Percentiles rank a stretch among this genome's conserved stretches.
Evolutionary conservation across 2,797 vertebrate species (phyloP).

Genomic region (Furcifer pardalis): DNA sequence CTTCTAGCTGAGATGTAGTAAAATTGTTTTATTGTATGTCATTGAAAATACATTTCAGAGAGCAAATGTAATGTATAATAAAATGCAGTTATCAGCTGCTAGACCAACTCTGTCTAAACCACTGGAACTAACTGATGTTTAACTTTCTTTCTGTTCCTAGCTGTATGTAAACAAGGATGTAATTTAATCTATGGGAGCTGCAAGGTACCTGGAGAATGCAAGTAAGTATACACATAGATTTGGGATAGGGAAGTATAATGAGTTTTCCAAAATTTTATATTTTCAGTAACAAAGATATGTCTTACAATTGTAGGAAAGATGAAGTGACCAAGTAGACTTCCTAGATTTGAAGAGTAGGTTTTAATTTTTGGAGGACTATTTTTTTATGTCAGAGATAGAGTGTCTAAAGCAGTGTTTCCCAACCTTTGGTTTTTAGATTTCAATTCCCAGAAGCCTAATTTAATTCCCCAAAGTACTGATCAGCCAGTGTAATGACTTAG

Average conservation of each 20-base stretch:
- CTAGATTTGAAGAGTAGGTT: not conserved
- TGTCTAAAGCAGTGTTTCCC: too few species aligned
- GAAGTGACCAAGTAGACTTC: not conserved
- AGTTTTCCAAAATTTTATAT: not conserved
- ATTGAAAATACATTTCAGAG: not conserved
- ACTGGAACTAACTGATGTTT: constrained; percentile 32
- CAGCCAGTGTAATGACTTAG: too few species aligned
- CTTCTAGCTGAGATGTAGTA: not conserved
- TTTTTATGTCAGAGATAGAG: not conserved
- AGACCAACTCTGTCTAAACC: constrained; percentile 5
- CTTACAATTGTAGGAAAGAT: not conserved
- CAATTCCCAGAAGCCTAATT: too few species aligned
- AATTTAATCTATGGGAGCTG: constrained; percentile 87
- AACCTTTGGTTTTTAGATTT: too few species aligned
- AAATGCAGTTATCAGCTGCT: constrained; percentile 2
- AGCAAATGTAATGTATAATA: not conserved
- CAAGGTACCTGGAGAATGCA: constrained; percentile 87
- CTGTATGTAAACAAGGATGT: constrained; percentile 94
- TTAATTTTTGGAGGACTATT: not conserved
- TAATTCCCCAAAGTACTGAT: too few species aligned
- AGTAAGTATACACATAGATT: constrained; percentile 79
- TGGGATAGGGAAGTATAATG: not conserved
- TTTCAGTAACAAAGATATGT: not conserved
- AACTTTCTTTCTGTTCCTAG: constrained; percentile 71
- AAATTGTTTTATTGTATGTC: not conserved